Evolutionary conservation across 2,888 invertebrate genomes (phyloP).

Genomic region (Dicyrtoma fusca): DNA sequence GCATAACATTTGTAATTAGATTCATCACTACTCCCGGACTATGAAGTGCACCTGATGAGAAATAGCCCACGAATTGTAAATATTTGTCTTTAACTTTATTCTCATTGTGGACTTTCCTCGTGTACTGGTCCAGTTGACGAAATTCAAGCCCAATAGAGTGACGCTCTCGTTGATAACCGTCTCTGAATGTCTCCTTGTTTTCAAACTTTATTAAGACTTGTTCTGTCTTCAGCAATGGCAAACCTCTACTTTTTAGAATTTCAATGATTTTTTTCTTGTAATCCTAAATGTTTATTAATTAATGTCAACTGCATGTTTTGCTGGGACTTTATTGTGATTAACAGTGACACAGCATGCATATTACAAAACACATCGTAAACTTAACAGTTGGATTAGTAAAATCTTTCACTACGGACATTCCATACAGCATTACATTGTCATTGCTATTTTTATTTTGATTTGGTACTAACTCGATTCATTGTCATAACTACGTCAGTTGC

Average conservation of each 20-base stretch:
- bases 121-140: background rate
- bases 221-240: conserved; percentile 14
- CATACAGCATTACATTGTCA: background rate
- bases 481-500: background rate
- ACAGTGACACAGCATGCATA: background rate
- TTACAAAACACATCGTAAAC: background rate
- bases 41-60: conserved; percentile 47
- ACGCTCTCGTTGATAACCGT: conserved; percentile 34
- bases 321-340: background rate
- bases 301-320: background rate
- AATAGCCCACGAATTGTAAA: conserved; percentile 42
- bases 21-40: conserved; percentile 43
- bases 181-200: background rate
- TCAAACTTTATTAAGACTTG: conserved; percentile 34
- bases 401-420: background rate
- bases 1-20: conserved; percentile 41
- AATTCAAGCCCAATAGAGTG: conserved; percentile 48
- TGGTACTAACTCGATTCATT: conserved; percentile 14
- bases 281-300: conserved; percentile 4
- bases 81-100: background rate
- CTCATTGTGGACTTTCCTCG: no score
- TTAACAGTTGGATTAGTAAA: no score
- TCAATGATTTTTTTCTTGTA: conserved; percentile 8
- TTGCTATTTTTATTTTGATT: no score
- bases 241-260: background rate